Evolutionary conservation across 1,140 invertebrate genomes (phyloP), one percentile per base, ranked within the genome.

Genomic region (Portunus trituberculatus): DNA sequence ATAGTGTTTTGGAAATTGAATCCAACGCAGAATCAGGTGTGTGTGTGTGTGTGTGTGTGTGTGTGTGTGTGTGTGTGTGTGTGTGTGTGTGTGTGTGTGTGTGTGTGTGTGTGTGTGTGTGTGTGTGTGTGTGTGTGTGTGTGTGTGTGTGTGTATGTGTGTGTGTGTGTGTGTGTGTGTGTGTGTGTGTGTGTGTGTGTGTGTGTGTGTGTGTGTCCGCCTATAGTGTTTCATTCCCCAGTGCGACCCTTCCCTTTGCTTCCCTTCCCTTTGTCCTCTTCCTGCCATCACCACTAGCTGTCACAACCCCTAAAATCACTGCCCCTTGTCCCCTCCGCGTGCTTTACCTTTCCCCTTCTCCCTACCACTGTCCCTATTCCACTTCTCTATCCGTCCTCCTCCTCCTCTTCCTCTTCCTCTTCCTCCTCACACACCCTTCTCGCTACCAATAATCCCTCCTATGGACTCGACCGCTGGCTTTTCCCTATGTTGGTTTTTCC

Each of bases 1-100:
- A 52, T 92, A 95, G 94, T 95, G 94, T 95, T 92, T 95, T 83
- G 31, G 91, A 95, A 95, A 95, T 95, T 95, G 94, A 95, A 95
- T 95, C 83, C 83, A 83, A 32, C 20, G 52, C 48, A 20, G 29
- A 20, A 39, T 52, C 4, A 20, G 2, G 52, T 29, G 89, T 59
- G 39, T 39, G 39, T 88, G 67, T 76, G 10, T 46, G 86, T 46
- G 7, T 46, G 6, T 29, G 89, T 59, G 39, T 39, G 39, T 88
- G 67, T 76, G 10, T 46, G 86, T 46, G 7, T 46, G n/a, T 29
- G 89, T 59, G 39, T 39, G 39, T 88, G 67, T 76, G 10, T 46
- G 86, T 46, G 7, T 46, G n/a, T 29, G 89, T 59, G 39, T 39
- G 39, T 88, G 67, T 76, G 10, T 46, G 86, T 46, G 7, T 46